Conservation (phyloP, 2,888 invertebrate species). For the Aleiodes leptofemur region DNA sequence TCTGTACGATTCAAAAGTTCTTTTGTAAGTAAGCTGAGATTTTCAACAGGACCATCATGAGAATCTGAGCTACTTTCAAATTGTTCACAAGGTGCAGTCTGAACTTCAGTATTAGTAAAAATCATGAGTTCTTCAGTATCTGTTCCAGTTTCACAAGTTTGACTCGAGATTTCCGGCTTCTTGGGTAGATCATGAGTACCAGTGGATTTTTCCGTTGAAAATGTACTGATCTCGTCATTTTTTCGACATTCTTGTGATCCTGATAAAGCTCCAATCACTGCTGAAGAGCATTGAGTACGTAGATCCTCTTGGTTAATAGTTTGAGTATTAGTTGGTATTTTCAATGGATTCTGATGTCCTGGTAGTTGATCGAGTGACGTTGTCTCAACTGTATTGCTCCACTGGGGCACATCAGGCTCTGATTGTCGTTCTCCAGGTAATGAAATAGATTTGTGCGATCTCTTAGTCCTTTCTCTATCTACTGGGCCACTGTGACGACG, state of each 20-base stretch:
- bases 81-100: constrained; percentile 67
- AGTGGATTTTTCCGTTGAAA: not conserved
- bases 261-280: not conserved
- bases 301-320: not conserved
- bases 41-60: constrained; percentile 69
- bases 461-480: constrained; percentile 68
- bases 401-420: not conserved
- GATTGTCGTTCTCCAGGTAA: not conserved
- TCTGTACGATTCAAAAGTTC: constrained; percentile 76
- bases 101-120: constrained; percentile 68
- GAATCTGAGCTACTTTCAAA: constrained; percentile 64
- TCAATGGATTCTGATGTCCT: constrained; percentile 53
- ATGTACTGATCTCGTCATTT: not conserved
- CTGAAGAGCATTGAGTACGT: constrained; percentile 11
- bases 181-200: not conserved
- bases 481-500: constrained; percentile 64
- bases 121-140: constrained; percentile 68
- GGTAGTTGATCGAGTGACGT: constrained; percentile 70
- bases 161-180: not conserved
- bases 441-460: constrained; percentile 57
- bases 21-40: constrained; percentile 74
- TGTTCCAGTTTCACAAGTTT: constrained; percentile 65
- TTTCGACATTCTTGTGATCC: constrained; percentile 7
- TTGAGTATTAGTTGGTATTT: not conserved
- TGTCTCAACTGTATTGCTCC: constrained; percentile 63